Base-by-base conservation (phyloP, 37 sponge, comb jelly and placozoan genomes). In the Agelas oroides region DNA sequence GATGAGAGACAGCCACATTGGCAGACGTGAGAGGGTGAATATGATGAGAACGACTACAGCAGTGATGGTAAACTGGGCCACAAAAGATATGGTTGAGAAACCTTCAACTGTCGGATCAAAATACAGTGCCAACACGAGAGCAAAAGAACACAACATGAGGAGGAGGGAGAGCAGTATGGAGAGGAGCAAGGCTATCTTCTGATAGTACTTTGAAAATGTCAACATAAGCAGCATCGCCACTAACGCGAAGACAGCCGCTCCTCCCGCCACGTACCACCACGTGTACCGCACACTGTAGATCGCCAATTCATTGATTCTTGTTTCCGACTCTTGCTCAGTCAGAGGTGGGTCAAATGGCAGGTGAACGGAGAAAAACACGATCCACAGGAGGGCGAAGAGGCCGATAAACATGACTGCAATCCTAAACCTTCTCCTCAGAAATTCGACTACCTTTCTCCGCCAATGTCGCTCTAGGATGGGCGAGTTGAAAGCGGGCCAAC, bases 1-100 rank as follows among this genome's bases (percentile, higher is more conserved):
- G 5, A 52, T 55, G 15, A 78, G 34, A 20, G 83, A 87, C 36
- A 87, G 27, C 68, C 52, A 58, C 0, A 87, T 65, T 0, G 89
- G 78, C 59, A 86, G 31, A 18, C 74, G 92, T 14, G 88, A 90
- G n/a, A 90, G 85, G 6, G 85, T 87, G 77, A 90, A 90, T 3
- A 94, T 76, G 25, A 90, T 73, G 25, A 94, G 70, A 53, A 90
- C 66, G 14, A 94, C 76, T 31, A 85, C 58, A 1, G 92, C 79
- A 0, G 88, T 84, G 58, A 94, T 68, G 40, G 89, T 53, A 68
- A 94, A 94, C 74, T 90, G 94, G 15, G 80, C 87, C 13, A 94
- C 86, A 58, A 88, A 82, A 17, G 92, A 87, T 58, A 94, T 84
- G 60, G 94, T 83, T 5, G 80, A 76, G 24, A 89, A 76, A 5